Base-by-base conservation (phyloP, 2,888 invertebrate genomes). In the Andrena hattorfiana region DNA sequence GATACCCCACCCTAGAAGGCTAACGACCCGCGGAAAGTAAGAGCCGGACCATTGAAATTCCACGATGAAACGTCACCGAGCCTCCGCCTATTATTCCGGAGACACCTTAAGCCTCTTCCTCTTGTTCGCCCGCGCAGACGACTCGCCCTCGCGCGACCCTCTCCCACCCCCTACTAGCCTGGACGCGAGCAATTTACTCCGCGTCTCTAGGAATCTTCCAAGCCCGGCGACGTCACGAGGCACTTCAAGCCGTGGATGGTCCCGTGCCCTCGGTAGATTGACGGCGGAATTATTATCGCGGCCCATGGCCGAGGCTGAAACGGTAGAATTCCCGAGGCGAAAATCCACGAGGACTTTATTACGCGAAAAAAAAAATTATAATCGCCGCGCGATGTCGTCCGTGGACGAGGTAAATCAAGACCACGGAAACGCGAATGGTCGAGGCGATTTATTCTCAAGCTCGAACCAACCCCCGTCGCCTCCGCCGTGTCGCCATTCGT, bases 21-120 rank as follows among this genome's bases (percentile, higher is more conserved):
- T 82, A 78, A 84, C 77, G 78, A 81, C 56, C 75, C 79, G 72
- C 49, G 60, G 66, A 77, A 77, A 81, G 83, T 76, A 62, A 69
- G 54, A 69, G 60, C 48, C 62, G 48, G 64, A 26, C 68, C 76
- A 80, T 80, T 80, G 72, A 77, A 83, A 76, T 73, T 72, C 32
- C 69, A 66, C 60, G 80, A 62, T 63, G 76, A 72, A 76, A 73
- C 76, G 66, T 77, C 72, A 80, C 23, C 72, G 59, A 20, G 54
- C 16, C 62, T 49, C 28, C 20, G 59, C 49, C 80, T 54, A 76
- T 79, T 81, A 82, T 77, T 60, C 76, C 51, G 32, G 51, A 71
- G 71, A 78, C 77, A 78, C 76, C 67, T 76, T 76, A 71, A 74
- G 69, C 73, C 74, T 80, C 77, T 69, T 76, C 60, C 80, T 80